phyloP scores from a whole-genome alignment of 2,888 invertebrate genomes.

The Cephus pulcher region DNA sequence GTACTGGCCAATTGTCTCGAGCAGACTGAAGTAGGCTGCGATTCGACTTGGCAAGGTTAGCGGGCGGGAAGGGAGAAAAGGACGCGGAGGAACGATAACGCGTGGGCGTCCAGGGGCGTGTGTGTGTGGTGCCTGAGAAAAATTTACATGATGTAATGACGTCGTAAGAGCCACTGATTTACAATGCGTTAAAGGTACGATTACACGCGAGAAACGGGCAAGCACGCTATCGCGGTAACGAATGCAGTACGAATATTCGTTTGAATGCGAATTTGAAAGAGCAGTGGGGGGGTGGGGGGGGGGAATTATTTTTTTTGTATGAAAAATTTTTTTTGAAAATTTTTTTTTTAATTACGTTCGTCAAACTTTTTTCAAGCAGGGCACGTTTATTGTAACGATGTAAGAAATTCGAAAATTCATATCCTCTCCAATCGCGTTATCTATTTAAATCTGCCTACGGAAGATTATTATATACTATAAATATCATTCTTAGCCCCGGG shows the following conservation, averaged over 20 bases:
- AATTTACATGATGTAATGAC: constrained; percentile 46
- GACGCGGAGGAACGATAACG: constrained; percentile 36
- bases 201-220: constrained; percentile 11
- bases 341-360: background rate
- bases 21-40: background rate
- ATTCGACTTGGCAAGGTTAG: constrained; percentile 13
- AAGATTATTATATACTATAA: constrained; percentile 35
- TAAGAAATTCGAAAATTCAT: constrained; percentile 29
- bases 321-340: background rate
- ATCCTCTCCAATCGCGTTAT: constrained; percentile 36
- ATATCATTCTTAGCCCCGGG: constrained; percentile 38
- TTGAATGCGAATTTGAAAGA: background rate
- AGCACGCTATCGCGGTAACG: background rate
- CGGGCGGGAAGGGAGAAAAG: constrained; percentile 29
- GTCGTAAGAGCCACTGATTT: constrained; percentile 43
- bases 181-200: constrained; percentile 29
- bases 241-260: background rate
- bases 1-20: background rate
- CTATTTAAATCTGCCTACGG: constrained; percentile 35
- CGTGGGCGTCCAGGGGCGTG: constrained; percentile 47
- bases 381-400: background rate
- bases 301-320: background rate
- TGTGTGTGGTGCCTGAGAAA: constrained; percentile 21
- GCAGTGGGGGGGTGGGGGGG: background rate
- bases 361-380: background rate